These are phyloP conservation scores for Sylvicola cinctus DNA, from an alignment of 2,888 invertebrate species.

Conservation along the genomic window DNA sequence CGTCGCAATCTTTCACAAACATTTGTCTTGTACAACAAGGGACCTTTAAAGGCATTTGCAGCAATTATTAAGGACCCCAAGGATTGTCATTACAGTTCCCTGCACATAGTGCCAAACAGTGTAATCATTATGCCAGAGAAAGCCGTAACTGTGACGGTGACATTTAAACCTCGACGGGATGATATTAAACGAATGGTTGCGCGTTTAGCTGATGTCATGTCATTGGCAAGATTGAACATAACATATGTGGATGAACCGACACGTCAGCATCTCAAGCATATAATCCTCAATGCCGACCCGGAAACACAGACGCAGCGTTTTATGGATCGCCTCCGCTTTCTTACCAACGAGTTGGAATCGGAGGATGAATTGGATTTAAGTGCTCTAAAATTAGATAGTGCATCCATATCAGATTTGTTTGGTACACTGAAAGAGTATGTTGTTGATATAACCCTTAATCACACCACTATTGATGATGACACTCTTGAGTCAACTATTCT, in stretches of 20 bases:
- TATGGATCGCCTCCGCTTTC: too few relatives aligned
- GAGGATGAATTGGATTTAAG: not conserved
- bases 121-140: constrained; percentile 25
- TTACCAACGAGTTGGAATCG: not conserved
- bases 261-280: constrained; percentile 18
- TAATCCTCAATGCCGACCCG: too few relatives aligned
- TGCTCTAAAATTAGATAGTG: not conserved
- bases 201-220: constrained; percentile 20
- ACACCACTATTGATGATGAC: constrained; percentile 17
- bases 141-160: constrained; percentile 20
- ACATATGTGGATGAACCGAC: constrained; percentile 31
- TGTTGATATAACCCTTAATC: constrained; percentile 20
- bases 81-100: constrained; percentile 1
- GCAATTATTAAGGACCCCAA: constrained; percentile 9
- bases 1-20: constrained; percentile 23
- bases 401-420: constrained; percentile 16
- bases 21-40: constrained; percentile 32
- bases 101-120: constrained; percentile 23
- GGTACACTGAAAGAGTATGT: constrained; percentile 17
- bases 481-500: constrained; percentile 14
- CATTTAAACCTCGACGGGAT: constrained; percentile 27
- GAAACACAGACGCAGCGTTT: too few relatives aligned
- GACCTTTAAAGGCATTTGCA: constrained; percentile 32
- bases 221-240: constrained; percentile 27
- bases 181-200: constrained; percentile 23